Evolutionary conservation across 2,113 vertebrate genomes (phyloP), one percentile per base, ranked within the genome.

Genomic region (Prinia subflava): DNA sequence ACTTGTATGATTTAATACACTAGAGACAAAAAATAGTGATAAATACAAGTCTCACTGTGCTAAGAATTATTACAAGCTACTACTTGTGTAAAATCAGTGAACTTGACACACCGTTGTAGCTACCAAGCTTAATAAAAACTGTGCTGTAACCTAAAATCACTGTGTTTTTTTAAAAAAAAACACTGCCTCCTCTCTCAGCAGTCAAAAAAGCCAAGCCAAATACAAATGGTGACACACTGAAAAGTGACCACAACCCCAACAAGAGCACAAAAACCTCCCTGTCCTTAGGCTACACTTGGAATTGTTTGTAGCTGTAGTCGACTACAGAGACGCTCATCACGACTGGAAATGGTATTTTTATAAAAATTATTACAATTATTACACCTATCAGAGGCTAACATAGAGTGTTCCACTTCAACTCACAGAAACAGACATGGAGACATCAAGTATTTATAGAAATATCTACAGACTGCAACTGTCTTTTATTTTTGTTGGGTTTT

Each of bases 391-490:
- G 91, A 94, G 89, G 80, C 95, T 93, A 95, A 95, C 87, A 69
- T 41, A 93, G 27, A 92, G 95, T 81, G 87, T 94, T 97, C 87
- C 91, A 95, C 87, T 92, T 87, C 53, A 96, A 96, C 93, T 92
- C 96, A 93, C 97, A 87, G 89, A 93, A 94, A 92, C 33, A 88
- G 92, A 96, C 89, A 95, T 88, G 94, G 90, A 94, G 81, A 97
- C 95, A 96, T 67, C 91, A 69, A 94, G 71, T 96, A 97, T 94
- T 95, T 95, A 92, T 94, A 97, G 90, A 81, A 86, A 78, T 96
- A 96, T 96, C 96, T 97, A 96, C 93, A 97, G 89, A 63, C 91
- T 89, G 74, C 90, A 92, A 95, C 95, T 92, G 95, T 71, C 62
- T 91, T 89, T 78, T 63, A 6, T 64, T 89, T 68, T 89, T 74